Base-by-base conservation (phyloP, 2,888 invertebrate genomes). In the Alsophila aescularia region DNA sequence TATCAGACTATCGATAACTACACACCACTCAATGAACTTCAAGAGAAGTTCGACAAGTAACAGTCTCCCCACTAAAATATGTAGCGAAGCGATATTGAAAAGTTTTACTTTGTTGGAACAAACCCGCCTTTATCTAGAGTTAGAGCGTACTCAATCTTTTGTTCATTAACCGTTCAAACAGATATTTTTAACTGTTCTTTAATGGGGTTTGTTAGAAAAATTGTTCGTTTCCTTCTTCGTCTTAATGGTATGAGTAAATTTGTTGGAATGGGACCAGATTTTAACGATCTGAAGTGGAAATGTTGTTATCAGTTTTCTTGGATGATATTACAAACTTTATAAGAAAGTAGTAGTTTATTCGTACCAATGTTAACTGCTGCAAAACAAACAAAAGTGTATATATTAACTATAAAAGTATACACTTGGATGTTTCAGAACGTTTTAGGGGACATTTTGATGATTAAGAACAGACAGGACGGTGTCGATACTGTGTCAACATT, bases 1-100 rank as follows among this genome's bases (percentile, higher is more conserved):
- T 13, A 36, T 18, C 10, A 15, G 12, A 15, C 31, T 12, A 58
- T 60, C 63, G 58, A 53, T 21, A 27, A 2, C 6, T n/a, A 15
- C 57, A 47, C 81, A 69, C 24, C 76, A 55, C 78, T 75, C 70
- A 29, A 18, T n/a, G 24, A 57, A 59, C 56, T 64, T 65, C 66
- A 64, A 82, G 83, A 77, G 79, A 84, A 85, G 81, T 88, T 87
- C 79, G 83, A 86, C 84, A 87, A 86, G 85, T 87, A 82, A 80
- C 83, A 80, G 79, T 80, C 81, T 80, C 69, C n/a, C 73, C 76
- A 82, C 85, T 87, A 87, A 88, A 87, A 88, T 88, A 88, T 88
- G 87, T 87, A 87, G 87, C 86, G 87, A 80, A 83, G 85, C 86
- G 77, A 81, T 85, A 87, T 87, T 86, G 87, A 85, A 86, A 87